phyloP scores from a whole-genome alignment of 2,888 invertebrate genomes.

The Philopedon plagiatum region DNA sequence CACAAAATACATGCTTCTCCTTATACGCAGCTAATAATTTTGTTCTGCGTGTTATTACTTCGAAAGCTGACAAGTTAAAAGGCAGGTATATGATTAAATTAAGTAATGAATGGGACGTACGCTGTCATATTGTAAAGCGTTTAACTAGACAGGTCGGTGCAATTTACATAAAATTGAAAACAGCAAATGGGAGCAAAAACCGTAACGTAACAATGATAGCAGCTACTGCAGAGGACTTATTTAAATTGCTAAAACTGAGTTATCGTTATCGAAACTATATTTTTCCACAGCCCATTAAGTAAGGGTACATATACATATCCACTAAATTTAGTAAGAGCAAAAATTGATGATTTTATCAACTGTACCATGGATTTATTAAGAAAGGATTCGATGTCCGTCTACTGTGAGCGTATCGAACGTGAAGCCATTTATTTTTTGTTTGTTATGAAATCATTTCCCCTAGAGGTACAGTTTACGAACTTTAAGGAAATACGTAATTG shows the following conservation, averaged over 20 bases:
- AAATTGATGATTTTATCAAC: too few species aligned
- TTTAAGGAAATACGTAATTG: too few species aligned
- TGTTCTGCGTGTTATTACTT: constrained; percentile 25
- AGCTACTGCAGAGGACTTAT: background rate
- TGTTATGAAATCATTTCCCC: too few species aligned
- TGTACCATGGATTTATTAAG: too few species aligned
- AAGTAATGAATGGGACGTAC: constrained; percentile 29
- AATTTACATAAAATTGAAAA: constrained; percentile 28
- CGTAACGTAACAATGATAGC: background rate
- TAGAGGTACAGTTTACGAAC: too few species aligned
- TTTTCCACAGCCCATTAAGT: too few species aligned
- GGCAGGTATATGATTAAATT: constrained; percentile 27
- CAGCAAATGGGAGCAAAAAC: background rate
- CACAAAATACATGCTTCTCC: constrained; percentile 18
- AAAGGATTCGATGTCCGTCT: too few species aligned
- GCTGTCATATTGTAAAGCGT: constrained; percentile 24
- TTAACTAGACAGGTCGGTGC: constrained; percentile 10
- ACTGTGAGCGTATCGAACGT: too few species aligned
- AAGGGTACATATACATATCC: too few species aligned
- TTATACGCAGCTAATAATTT: constrained; percentile 26
- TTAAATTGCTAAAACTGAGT: background rate
- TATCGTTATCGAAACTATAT: too few species aligned
- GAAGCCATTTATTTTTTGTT: too few species aligned
- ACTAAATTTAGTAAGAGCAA: too few species aligned
- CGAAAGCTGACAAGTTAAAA: constrained; percentile 23